Evolutionary conservation across 2,797 vertebrate genomes (phyloP).

Genomic region (Coccyzus lansbergi): DNA sequence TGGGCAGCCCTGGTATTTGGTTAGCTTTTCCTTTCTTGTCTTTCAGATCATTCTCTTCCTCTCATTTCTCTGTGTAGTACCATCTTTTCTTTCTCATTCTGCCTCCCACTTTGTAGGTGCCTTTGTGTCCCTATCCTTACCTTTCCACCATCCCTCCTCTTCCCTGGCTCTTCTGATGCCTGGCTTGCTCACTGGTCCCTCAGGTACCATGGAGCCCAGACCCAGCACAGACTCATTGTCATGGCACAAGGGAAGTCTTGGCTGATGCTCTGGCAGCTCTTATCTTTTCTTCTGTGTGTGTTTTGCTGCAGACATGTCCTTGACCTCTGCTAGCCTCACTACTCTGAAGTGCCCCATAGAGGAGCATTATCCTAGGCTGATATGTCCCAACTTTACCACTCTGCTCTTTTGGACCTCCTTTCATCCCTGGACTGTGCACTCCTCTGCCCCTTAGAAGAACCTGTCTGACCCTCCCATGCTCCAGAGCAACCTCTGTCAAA

Average conservation of each 20-base stretch:
- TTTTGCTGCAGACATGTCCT: not conserved
- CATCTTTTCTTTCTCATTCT: constrained; percentile 8
- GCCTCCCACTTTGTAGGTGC: not conserved
- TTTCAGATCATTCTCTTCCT: not conserved
- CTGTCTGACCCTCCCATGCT: not conserved
- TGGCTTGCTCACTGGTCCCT: not conserved
- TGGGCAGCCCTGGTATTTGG: not conserved
- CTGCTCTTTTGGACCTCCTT: not conserved
- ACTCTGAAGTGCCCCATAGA: not conserved
- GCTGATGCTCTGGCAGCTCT: not conserved
- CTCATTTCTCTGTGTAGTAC: not conserved
- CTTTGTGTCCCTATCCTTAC: not conserved
- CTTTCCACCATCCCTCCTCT: not conserved
- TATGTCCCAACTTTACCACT: not conserved
- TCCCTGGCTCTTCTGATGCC: not conserved
- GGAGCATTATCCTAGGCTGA: not conserved
- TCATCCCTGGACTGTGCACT: not conserved
- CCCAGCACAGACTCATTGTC: not conserved
- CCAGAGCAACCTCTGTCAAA: not conserved
- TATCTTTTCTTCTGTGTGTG: not conserved
- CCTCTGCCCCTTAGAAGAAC: not conserved
- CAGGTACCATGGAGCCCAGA: not conserved
- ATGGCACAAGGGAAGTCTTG: not conserved
- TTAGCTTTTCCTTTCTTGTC: not conserved
- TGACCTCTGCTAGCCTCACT: not conserved